These are phyloP conservation scores for Semicossyphus pulcher DNA, from an alignment of 2,113 vertebrate genomes.

Conservation along the genomic window DNA sequence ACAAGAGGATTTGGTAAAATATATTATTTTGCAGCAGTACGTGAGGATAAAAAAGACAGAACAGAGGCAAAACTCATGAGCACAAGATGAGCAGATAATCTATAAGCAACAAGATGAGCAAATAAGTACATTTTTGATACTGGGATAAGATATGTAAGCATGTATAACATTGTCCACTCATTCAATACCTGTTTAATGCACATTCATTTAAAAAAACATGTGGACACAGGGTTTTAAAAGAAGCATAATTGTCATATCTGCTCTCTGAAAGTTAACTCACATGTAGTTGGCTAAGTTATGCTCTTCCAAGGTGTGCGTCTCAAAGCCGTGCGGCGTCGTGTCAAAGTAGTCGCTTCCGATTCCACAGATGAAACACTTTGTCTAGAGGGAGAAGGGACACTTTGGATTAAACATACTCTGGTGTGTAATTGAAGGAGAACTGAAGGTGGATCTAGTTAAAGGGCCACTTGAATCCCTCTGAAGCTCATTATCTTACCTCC, in stretches of 20 bases:
- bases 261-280: constrained; percentile 66
- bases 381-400: constrained; percentile 75
- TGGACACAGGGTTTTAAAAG: no score
- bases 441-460: not conserved
- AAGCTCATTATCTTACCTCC: constrained; percentile 84
- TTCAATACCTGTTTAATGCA: no score
- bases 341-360: constrained; percentile 96
- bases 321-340: constrained; percentile 92
- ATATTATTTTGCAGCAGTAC: not conserved
- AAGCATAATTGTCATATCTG: not conserved
- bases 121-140: no score
- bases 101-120: no score
- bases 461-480: not conserved
- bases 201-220: no score
- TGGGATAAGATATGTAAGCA: no score
- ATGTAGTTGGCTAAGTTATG: constrained; percentile 93
- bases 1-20: not conserved
- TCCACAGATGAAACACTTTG: constrained; percentile 95
- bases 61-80: not conserved
- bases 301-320: constrained; percentile 93
- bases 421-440: not conserved
- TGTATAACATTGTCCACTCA: no score
- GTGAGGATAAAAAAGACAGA: not conserved
- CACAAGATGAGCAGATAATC: not conserved
- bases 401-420: not conserved